Base-by-base conservation (phyloP, 2,797 vertebrate genomes). In the Carapus acus region DNA sequence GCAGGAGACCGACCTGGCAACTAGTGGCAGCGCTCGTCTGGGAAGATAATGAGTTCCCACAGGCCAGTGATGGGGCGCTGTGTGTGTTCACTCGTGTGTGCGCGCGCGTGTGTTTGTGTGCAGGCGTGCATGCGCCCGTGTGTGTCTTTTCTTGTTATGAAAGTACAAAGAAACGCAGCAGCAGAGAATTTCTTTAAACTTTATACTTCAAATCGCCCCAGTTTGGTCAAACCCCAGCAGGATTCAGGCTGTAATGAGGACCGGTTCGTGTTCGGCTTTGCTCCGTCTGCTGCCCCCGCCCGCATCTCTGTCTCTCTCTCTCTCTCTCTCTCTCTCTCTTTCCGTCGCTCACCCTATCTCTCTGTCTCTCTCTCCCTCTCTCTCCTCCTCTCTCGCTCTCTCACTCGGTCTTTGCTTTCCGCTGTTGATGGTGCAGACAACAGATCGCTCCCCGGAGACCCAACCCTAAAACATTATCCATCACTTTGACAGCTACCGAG, bases 11-110 rank as follows among this genome's bases (percentile, higher is more conserved):
- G 20, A 76, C 66, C 73, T 58, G 62, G 70, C 62, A 50, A 67
- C 70, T 54, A 18, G 44, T 62, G 67, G 67, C 70, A 45, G 68
- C 71, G 18, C 69, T 74, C 59, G 72, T 85, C 81, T 80, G 74
- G 67, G 76, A 78, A 76, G 72, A 78, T 89, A 88, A 88, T 88
- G 86, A 88, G 86, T 69, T 88, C 86, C 87, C 86, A 81, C 22
- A 81, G 85, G 88, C 82, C 67, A 15, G 47, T 41, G 59, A 58
- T 34, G 27, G 59, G 69, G 62, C 42, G 29, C 14, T 18, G 11
- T 16, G 41, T 45, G 49, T 11, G 58, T 49, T 43, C 58, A 68
- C 62, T 52, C 17, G 43, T 54, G 49, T 15, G 43, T 29, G 43
- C 38, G 33, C 44, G 27, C 37, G 9, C 61, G 52, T 11, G 58